A percentile compares a stretch with the other conserved stretches of the same genome.
Evolutionary conservation across 2,797 vertebrate species (phyloP).

Genomic region (Fratercula arctica): DNA sequence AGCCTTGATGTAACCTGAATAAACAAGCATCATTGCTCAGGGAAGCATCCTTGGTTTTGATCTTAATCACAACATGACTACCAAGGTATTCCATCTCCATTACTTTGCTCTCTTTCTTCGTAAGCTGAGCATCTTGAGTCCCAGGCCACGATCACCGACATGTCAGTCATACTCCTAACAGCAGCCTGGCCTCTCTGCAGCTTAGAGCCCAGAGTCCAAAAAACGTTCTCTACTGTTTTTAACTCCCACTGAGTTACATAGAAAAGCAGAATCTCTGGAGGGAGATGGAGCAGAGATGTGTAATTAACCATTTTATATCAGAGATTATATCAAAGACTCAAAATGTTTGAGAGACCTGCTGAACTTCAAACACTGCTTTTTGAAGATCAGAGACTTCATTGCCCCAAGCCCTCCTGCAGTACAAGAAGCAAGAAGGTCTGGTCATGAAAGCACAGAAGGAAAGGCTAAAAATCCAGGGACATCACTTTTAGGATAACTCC

Average conservation of each 20-base stretch:
- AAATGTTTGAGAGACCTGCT: background rate
- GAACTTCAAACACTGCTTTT: background rate
- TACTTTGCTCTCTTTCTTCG: background rate
- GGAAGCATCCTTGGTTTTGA: background rate
- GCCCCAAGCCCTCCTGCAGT: background rate
- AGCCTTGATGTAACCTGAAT: background rate
- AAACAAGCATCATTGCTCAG: background rate
- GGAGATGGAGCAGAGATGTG: background rate
- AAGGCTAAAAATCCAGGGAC: background rate
- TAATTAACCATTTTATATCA: background rate
- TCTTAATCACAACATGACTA: background rate
- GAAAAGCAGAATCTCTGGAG: background rate
- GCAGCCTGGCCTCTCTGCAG: background rate
- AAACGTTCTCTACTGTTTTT: background rate
- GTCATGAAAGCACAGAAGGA: background rate
- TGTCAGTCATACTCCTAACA: background rate
- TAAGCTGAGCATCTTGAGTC: background rate
- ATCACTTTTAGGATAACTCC: background rate
- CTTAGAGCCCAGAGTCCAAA: background rate
- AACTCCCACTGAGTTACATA: accelerated
- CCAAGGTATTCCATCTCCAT: background rate
- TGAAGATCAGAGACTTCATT: background rate
- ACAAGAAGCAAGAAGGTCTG: background rate
- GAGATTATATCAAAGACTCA: background rate
- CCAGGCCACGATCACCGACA: background rate